Percentiles rank a stretch among this genome's conserved stretches.
phyloP scores from a whole-genome alignment of 2,797 vertebrate species.

The Calcarius lapponicus region DNA sequence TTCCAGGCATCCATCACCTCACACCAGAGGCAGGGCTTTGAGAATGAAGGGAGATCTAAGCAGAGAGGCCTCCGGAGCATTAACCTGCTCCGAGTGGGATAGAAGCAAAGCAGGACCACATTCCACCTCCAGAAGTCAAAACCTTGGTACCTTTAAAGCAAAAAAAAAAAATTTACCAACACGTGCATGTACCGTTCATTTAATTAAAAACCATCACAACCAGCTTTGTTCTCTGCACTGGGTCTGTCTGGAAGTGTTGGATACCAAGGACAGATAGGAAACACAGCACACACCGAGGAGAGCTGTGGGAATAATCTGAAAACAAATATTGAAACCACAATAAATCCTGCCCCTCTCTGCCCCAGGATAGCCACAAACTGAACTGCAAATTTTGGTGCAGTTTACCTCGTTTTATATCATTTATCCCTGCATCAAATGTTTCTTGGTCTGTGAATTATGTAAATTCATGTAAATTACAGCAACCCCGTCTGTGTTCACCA shows the following conservation, averaged over 20 bases:
- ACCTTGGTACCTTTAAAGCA: background rate
- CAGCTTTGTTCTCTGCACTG: background rate
- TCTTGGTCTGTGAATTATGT: background rate
- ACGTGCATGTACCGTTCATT: rapidly evolving
- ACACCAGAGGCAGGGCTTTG: constrained; percentile 40
- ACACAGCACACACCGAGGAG: background rate
- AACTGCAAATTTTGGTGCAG: background rate
- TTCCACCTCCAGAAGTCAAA: constrained; percentile 32
- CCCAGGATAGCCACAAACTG: background rate
- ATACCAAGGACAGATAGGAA: constrained; percentile 11
- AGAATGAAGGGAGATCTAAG: constrained; percentile 54
- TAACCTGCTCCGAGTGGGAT: constrained; percentile 41
- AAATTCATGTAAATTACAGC: background rate
- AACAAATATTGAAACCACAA: background rate
- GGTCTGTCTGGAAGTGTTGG: background rate
- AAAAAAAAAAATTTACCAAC: background rate
- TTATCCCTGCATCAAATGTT: background rate
- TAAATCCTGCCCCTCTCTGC: background rate
- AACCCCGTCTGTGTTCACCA: background rate
- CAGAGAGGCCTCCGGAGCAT: background rate
- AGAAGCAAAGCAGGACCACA: constrained; percentile 57
- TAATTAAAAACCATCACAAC: constrained; percentile 16
- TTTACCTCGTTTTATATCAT: background rate
- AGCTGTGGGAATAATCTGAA: background rate
- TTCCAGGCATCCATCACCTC: constrained; percentile 64